phyloP scores from a whole-genome alignment of 1,140 invertebrate species.

The Drosophila navojoa region DNA sequence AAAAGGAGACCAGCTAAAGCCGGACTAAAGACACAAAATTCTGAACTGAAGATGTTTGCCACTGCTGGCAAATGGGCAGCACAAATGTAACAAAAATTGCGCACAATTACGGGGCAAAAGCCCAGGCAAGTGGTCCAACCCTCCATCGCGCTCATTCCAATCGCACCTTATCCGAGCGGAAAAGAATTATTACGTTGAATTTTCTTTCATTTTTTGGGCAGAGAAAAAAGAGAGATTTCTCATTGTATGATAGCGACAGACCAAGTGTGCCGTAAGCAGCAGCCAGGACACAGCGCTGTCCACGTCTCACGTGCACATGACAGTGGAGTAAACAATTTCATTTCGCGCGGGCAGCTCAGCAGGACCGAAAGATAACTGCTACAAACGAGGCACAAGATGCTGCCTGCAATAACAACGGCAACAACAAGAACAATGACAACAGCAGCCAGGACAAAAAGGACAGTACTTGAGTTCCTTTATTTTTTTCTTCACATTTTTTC shows the following conservation, averaged over 20 bases:
- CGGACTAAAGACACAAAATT: slow-evolving; percentile 9
- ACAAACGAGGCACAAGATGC: slow-evolving; percentile 79
- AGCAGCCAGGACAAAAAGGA: slow-evolving; percentile 26
- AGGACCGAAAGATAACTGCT: slow-evolving; percentile 78
- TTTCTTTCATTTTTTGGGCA: slow-evolving; percentile 47
- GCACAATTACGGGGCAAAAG: slow-evolving; percentile 69
- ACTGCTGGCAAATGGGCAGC: slow-evolving; percentile 31
- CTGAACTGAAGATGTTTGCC: slow-evolving; percentile 49
- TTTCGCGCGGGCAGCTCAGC: slow-evolving; percentile 65
- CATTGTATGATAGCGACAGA: slow-evolving; percentile 74
- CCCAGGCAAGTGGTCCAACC: slow-evolving; percentile 10
- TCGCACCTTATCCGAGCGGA: slow-evolving; percentile 75
- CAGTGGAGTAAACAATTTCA: slow-evolving; percentile 82
- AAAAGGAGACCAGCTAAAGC: slow-evolving; percentile 32
- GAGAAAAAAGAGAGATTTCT: slow-evolving; percentile 61
- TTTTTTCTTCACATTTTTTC: background rate
- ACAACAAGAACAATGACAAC: slow-evolving; percentile 47
- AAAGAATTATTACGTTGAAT: slow-evolving; percentile 83
- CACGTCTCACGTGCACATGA: slow-evolving; percentile 76
- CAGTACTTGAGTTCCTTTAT: slow-evolving; percentile 59
- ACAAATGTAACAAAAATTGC: slow-evolving; percentile 64
- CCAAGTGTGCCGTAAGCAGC: slow-evolving; percentile 23
- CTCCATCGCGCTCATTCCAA: slow-evolving; percentile 1
- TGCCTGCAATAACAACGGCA: slow-evolving; percentile 49
- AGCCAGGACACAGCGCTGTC: slow-evolving; percentile 37